Evolutionary conservation across 37 sponge, comb jelly and placozoan genomes (phyloP).

Genomic region (Beroe ovata): DNA sequence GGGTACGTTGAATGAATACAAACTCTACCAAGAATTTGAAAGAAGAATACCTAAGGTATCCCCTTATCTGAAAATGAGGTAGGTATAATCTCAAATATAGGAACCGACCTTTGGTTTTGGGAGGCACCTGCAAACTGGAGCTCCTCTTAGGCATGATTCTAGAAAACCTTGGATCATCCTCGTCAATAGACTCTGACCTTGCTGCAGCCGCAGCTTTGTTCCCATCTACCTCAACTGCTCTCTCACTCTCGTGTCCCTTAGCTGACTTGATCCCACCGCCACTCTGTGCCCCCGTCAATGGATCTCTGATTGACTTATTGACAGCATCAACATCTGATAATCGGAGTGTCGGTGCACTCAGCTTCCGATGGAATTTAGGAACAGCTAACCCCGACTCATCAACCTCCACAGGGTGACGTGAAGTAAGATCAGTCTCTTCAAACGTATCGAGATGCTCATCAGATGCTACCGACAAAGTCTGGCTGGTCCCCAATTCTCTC

Average conservation of each 20-base stretch:
- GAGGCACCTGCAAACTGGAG: not conserved
- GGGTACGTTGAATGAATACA: no score
- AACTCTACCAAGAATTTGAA: no score
- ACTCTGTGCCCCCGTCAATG: not conserved
- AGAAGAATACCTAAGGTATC: no score
- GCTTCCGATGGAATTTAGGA: not conserved
- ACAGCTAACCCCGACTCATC: not conserved
- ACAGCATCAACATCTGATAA: not conserved
- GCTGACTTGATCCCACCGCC: no score
- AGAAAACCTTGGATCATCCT: not conserved
- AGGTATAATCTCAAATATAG: no score
- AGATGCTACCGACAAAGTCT: not conserved
- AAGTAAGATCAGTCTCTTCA: not conserved
- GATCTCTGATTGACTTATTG: not conserved
- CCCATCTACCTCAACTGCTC: not conserved
- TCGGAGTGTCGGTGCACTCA: no score
- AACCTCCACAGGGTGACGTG: not conserved
- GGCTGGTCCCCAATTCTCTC: not conserved
- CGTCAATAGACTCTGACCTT: not conserved
- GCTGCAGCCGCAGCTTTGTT: not conserved
- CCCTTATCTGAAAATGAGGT: no score
- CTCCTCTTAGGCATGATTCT: not conserved
- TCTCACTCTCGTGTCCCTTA: not conserved
- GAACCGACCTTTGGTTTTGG: not conserved
- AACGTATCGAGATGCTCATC: not conserved